Evolutionary conservation across 1,140 invertebrate genomes (phyloP).

Genomic region (Globodera ellingtonae): DNA sequence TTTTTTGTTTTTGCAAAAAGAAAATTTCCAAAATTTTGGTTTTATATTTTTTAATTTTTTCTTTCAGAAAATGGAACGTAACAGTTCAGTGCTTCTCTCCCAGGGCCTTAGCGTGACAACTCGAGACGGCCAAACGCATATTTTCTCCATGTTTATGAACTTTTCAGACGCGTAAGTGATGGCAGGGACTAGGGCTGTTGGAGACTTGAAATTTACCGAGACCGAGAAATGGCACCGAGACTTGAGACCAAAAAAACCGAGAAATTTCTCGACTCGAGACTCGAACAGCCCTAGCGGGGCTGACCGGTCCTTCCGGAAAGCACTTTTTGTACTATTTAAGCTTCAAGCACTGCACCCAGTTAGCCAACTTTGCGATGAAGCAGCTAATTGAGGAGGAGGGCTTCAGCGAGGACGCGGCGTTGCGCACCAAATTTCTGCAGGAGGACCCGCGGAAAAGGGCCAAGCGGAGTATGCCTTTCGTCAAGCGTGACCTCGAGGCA

Average conservation of each 20-base stretch:
- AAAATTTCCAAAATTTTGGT: not conserved
- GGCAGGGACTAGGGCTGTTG: too few relatives aligned
- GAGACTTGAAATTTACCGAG: too few relatives aligned
- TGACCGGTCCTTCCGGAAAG: too few relatives aligned
- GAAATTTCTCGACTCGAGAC: too few relatives aligned
- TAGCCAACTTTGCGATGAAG: slow-evolving; percentile 95
- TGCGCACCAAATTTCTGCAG: slow-evolving; percentile 79
- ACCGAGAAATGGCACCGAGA: too few relatives aligned
- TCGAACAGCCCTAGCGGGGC: too few relatives aligned
- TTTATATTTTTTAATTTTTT: slow-evolving; percentile 12
- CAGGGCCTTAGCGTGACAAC: slow-evolving; percentile 84
- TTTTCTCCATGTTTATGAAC: slow-evolving; percentile 86
- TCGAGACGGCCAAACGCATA: slow-evolving; percentile 69
- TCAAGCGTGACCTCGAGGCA: slow-evolving; percentile 89
- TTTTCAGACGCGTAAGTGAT: slow-evolving; percentile 76
- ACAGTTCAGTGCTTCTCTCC: slow-evolving; percentile 73
- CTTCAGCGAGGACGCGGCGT: slow-evolving; percentile 81
- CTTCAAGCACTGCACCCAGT: slow-evolving; percentile 86
- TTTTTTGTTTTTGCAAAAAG: slow-evolving; percentile 32
- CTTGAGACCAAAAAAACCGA: too few relatives aligned
- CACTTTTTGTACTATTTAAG: not conserved
- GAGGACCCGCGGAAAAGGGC: slow-evolving; percentile 45
- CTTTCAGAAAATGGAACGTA: slow-evolving; percentile 66
- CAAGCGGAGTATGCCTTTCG: slow-evolving; percentile 52
- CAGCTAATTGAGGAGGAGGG: slow-evolving; percentile 85